phyloP scores from a whole-genome alignment of 2,113 vertebrate genomes.

The Cyrtonyx montezumae region DNA sequence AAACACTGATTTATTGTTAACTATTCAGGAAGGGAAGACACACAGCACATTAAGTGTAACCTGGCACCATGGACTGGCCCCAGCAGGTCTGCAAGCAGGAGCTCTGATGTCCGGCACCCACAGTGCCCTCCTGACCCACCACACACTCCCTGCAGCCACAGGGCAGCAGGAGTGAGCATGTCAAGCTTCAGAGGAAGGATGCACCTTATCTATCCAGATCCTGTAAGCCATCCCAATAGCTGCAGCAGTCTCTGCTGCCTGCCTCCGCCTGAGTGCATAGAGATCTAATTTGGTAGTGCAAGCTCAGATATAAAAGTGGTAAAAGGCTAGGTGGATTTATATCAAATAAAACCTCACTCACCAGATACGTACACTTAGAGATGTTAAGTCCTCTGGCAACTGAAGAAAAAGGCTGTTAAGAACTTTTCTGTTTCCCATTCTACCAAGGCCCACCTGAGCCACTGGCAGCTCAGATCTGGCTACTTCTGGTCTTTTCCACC shows the following conservation, averaged over 20 bases:
- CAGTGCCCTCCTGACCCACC: not conserved
- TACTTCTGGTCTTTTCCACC: not conserved
- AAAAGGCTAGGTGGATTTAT: not conserved
- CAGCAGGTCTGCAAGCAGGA: not conserved
- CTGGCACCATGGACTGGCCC: not conserved
- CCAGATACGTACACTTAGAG: not conserved
- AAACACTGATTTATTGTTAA: not conserved
- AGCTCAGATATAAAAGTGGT: not conserved
- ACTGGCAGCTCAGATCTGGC: not conserved
- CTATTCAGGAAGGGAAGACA: not conserved
- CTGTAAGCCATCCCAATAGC: not conserved
- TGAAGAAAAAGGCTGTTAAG: not conserved
- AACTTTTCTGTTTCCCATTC: not conserved
- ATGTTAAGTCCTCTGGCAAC: not conserved
- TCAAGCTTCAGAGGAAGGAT: accelerated
- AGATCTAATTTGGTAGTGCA: not conserved
- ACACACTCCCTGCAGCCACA: accelerated
- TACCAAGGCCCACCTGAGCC: not conserved
- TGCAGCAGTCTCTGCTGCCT: not conserved
- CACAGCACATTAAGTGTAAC: not conserved
- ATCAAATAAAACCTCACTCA: not conserved
- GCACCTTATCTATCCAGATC: accelerated
- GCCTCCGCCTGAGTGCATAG: not conserved
- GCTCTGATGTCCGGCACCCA: not conserved
- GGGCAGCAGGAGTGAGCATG: not conserved